A percentile compares a stretch with the other conserved stretches of the same genome.
Conservation (phyloP, 1,140 invertebrate genomes). For the Papilio polyxenes region DNA sequence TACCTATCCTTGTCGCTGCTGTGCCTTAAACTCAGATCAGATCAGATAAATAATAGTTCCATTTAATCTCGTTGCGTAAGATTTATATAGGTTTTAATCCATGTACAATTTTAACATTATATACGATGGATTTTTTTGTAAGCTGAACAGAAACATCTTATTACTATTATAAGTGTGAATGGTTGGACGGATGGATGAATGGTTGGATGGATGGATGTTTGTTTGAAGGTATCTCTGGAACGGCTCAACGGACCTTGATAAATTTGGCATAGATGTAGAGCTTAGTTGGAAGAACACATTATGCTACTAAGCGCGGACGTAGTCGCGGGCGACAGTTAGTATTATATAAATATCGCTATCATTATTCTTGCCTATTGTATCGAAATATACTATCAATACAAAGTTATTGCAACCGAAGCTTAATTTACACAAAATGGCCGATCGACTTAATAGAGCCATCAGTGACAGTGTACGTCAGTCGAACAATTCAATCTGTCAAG, state of each 20-base stretch:
- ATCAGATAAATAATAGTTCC: slow-evolving; percentile 5
- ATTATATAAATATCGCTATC: too few relatives aligned
- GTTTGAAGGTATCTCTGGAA: too few relatives aligned
- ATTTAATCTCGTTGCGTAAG: slow-evolving; percentile 8
- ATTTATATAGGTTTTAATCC: neutral
- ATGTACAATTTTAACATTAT: neutral
- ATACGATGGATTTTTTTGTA: neutral
- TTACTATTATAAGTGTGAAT: too few relatives aligned
- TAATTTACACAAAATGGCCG: slow-evolving; percentile 40
- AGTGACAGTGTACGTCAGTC: slow-evolving; percentile 46
- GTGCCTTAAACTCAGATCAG: slow-evolving; percentile 7
- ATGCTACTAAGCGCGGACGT: too few relatives aligned
- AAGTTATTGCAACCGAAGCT: neutral
- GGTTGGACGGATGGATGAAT: too few relatives aligned
- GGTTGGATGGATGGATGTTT: too few relatives aligned
- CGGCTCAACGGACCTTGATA: too few relatives aligned
- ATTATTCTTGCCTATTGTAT: neutral
- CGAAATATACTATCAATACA: neutral
- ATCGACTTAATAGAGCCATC: slow-evolving; percentile 45
- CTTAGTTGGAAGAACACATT: too few relatives aligned
- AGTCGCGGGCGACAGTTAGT: too few relatives aligned
- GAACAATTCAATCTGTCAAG: slow-evolving; percentile 52
- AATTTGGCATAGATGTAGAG: too few relatives aligned
- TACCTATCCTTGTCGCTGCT: slow-evolving; percentile 25
- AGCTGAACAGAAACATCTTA: neutral